Percentiles rank a stretch among this genome's conserved stretches.
Conservation (phyloP, 2,113 vertebrate genomes). For the Candoia aspera region DNA sequence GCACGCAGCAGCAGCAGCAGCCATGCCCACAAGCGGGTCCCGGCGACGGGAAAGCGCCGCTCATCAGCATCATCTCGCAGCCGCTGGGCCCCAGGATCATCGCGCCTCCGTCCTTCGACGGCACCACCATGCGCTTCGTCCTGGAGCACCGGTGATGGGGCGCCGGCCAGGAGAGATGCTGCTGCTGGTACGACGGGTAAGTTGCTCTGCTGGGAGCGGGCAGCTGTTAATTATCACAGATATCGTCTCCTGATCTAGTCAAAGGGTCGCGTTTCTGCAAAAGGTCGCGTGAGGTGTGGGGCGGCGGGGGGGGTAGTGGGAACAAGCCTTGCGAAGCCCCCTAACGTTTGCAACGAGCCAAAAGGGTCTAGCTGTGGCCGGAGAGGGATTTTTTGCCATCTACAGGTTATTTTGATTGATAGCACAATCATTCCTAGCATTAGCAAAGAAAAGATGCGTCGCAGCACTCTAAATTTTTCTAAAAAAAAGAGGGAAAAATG, state of each 20-base stretch:
- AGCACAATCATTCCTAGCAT: background rate
- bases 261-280: background rate
- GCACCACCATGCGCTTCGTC: slow-evolving; percentile 97
- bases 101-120: slow-evolving; percentile 92
- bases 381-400: background rate
- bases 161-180: background rate
- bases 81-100: slow-evolving; percentile 86
- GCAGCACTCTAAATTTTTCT: background rate
- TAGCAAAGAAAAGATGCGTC: background rate
- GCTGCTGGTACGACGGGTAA: slow-evolving; percentile 36
- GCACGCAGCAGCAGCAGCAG: slow-evolving; percentile 56
- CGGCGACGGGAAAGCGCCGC: slow-evolving; percentile 72
- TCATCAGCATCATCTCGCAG: slow-evolving; percentile 90
- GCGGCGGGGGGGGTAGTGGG: background rate
- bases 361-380: background rate
- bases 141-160: slow-evolving; percentile 89
- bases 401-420: background rate
- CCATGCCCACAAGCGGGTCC: slow-evolving; percentile 54
- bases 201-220: background rate
- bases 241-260: too few species aligned
- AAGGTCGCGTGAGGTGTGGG: background rate
- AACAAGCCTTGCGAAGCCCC: background rate
- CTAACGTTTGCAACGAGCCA: background rate
- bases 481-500: background rate
- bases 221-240: background rate